Percentiles rank a stretch among this genome's conserved stretches.
phyloP scores from a whole-genome alignment of 2,888 invertebrate genomes.

The Ypsolopha sequella region DNA sequence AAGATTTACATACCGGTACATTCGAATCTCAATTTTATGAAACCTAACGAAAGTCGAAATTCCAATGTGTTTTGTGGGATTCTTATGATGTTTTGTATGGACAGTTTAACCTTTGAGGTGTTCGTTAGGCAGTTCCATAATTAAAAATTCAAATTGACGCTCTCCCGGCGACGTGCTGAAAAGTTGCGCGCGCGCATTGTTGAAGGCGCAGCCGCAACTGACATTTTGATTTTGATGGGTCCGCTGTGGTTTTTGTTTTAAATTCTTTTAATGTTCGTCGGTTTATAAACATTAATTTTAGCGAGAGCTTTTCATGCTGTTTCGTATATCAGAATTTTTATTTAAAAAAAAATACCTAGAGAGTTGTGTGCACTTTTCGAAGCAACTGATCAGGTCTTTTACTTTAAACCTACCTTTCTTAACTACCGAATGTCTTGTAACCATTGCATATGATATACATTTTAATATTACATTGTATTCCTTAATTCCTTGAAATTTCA shows the following conservation, averaged over 20 bases:
- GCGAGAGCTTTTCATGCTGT: neutral
- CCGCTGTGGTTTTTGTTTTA: slow-evolving; percentile 3
- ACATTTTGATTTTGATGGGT: slow-evolving; percentile 9
- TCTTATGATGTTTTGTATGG: slow-evolving; percentile 11
- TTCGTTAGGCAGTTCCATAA: slow-evolving; percentile 58
- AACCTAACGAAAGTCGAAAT: slow-evolving; percentile 17
- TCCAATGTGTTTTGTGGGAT: slow-evolving; percentile 4
- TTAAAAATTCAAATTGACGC: slow-evolving; percentile 55
- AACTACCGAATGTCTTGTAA: too few species aligned
- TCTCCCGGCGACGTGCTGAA: slow-evolving; percentile 38
- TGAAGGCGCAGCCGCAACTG: slow-evolving; percentile 24
- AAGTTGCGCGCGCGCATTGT: slow-evolving; percentile 27
- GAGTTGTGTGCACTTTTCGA: too few species aligned
- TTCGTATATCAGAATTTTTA: neutral
- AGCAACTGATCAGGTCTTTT: too few species aligned
- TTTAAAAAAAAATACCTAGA: too few species aligned
- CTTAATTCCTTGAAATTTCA: too few species aligned
- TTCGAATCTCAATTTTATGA: slow-evolving; percentile 11
- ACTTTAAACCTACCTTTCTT: too few species aligned
- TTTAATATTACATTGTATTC: too few species aligned
- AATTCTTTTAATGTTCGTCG: neutral
- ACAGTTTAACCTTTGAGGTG: slow-evolving; percentile 25
- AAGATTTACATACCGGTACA: slow-evolving; percentile 18
- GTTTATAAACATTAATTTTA: neutral
- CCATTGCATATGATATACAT: too few species aligned